Evolutionary conservation across 2,888 invertebrate genomes (phyloP), one percentile per base, ranked within the genome.

Genomic region (Pseudococcus viburni): DNA sequence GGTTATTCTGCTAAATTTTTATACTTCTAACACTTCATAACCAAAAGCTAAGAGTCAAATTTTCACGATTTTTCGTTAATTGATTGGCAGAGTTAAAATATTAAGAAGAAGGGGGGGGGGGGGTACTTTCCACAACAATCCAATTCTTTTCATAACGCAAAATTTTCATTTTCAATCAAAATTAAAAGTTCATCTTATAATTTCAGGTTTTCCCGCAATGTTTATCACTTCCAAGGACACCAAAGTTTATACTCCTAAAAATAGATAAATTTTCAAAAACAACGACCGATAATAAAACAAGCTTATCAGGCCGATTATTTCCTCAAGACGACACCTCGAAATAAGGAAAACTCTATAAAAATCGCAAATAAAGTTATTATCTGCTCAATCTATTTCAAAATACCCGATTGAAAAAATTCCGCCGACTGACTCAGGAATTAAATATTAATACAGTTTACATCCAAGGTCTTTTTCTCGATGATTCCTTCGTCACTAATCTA

Each of bases 221-320:
- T 33, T 33, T 33, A 33, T 33, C 26, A 33, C 26, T 2, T 3
- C 26, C 26, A 33, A 33, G 26, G 26, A 33, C 26, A 33, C 26
- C 3, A 33, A 33, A 33, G 26, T 33, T 33, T 33, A 33, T 3
- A 33, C 26, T 33, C 26, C 2, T 46, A 89, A 42, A 86, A 86
- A 26, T 64, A 48, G 48, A 9, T 55, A 22, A 85, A 85, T 22
- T 85, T 22, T 55, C 33, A 59, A 85, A 85, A 85, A n/a, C 48
- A 55, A 51, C 51, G 17, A 51, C 51, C 17, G 51, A 51, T 51
- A 51, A 51, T 51, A 51, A 11, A 51, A 0, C 51, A 15, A 51
- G 11, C 51, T 51, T 15, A 51, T 51, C 51, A 15, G 15, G 15
- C 51, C 51, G 17, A 51, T 51, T 15, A 15, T 15, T 51, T 51